Conservation (phyloP, 2,797 vertebrate species). For the Ctenochaetus hawaiiensis region DNA sequence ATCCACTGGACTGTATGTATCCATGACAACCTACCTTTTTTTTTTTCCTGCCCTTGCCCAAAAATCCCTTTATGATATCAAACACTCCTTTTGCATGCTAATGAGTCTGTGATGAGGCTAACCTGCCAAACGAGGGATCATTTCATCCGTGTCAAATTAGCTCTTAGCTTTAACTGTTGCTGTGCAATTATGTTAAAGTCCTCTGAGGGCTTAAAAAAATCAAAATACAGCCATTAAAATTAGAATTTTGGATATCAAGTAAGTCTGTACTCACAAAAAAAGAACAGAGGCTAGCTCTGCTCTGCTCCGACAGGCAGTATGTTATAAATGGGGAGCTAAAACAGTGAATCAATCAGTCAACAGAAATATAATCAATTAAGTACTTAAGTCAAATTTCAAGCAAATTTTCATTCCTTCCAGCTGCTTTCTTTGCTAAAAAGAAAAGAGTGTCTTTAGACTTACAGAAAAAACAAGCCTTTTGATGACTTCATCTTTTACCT, state of each 20-base stretch:
- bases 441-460: not conserved
- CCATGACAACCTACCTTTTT: slow-evolving; percentile 65
- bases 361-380: not conserved
- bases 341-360: no score
- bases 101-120: slow-evolving; percentile 32
- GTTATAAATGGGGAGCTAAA: not conserved
- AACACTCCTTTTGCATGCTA: slow-evolving; percentile 40
- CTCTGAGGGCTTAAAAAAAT: not conserved
- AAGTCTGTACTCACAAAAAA: not conserved
- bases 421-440: no score
- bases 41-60: not conserved
- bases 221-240: slow-evolving; percentile 9
- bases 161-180: slow-evolving; percentile 31
- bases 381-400: not conserved
- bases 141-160: slow-evolving; percentile 26
- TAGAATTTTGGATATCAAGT: not conserved
- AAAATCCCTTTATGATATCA: slow-evolving; percentile 37
- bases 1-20: slow-evolving; percentile 49
- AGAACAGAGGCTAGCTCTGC: not conserved
- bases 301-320: not conserved
- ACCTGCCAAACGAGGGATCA: slow-evolving; percentile 20
- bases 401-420: not conserved
- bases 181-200: slow-evolving; percentile 1
- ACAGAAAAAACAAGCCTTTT: not conserved
- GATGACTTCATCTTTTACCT: no score